Conservation (phyloP, 2,797 vertebrate genomes). For the Geotrypetes seraphini region DNA sequence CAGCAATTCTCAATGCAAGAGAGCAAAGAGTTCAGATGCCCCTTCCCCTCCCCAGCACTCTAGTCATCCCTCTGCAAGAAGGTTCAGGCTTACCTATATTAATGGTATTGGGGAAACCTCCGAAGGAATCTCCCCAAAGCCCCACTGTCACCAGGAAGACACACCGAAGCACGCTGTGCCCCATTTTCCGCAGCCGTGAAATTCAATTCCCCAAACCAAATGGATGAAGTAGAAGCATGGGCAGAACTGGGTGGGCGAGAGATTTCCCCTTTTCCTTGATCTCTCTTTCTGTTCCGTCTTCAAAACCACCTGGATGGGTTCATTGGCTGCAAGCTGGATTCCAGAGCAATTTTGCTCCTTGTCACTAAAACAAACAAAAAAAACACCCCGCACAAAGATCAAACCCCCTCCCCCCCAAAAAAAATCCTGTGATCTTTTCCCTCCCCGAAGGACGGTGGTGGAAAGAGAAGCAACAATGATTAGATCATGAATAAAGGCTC, state of each 20-base stretch:
- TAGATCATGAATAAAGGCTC: constrained; percentile 47
- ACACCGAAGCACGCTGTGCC: constrained; percentile 60
- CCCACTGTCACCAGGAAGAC: constrained; percentile 73
- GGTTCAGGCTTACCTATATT: constrained; percentile 80
- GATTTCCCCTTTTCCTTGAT: constrained; percentile 23
- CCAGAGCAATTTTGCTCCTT: constrained; percentile 55
- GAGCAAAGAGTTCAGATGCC: too few species aligned
- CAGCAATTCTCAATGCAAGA: too few species aligned
- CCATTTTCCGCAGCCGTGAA: constrained; percentile 77
- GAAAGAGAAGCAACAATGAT: constrained; percentile 19
- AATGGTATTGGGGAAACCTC: constrained; percentile 93
- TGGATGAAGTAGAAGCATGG: constrained; percentile 69
- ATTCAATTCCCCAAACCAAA: constrained; percentile 71
- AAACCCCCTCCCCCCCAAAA: not conserved
- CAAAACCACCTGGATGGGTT: constrained; percentile 76
- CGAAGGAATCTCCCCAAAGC: constrained; percentile 74
- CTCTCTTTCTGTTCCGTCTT: constrained; percentile 43
- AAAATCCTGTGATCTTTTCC: constrained; percentile 47
- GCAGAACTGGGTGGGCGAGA: constrained; percentile 49
- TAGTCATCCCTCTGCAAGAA: not conserved
- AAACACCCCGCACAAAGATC: too few species aligned
- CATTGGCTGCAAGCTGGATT: constrained; percentile 68
- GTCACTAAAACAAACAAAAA: constrained; percentile 9
- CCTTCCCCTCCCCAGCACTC: not conserved
- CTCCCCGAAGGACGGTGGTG: constrained; percentile 62